phyloP scores from a whole-genome alignment of 2,797 vertebrate genomes.

The Chanos chanos region DNA sequence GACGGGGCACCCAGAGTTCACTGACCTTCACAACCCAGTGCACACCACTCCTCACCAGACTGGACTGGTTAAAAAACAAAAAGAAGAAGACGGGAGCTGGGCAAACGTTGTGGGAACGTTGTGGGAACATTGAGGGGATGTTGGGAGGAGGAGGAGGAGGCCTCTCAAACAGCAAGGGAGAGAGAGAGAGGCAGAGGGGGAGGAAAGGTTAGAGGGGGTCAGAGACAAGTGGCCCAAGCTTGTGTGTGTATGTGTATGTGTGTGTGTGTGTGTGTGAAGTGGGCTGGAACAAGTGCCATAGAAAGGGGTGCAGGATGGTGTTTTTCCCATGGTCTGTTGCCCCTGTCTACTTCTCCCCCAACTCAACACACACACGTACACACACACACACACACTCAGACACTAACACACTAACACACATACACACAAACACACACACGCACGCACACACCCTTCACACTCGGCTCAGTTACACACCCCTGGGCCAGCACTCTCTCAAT shows the following conservation, averaged over 20 bases:
- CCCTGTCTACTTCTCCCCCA: slow-evolving; percentile 43
- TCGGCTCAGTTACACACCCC: slow-evolving; percentile 80
- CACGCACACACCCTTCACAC: slow-evolving; percentile 59
- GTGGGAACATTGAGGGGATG: no score
- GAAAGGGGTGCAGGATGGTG: slow-evolving; percentile 67
- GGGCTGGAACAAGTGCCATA: slow-evolving; percentile 73
- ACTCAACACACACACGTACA: slow-evolving; percentile 39
- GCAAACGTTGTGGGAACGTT: no score
- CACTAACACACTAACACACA: slow-evolving; percentile 44
- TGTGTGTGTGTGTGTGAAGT: slow-evolving; percentile 66
- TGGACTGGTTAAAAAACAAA: no score
- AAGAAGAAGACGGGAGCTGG: no score
- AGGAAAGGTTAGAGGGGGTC: slow-evolving; percentile 56
- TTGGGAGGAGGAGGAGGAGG: slow-evolving; percentile 18
- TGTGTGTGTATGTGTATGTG: slow-evolving; percentile 52
- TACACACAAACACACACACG: slow-evolving; percentile 38
- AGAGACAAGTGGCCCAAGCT: slow-evolving; percentile 74
- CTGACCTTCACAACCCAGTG: neutral
- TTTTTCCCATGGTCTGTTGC: slow-evolving; percentile 78
- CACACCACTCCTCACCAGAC: neutral
- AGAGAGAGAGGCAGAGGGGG: slow-evolving; percentile 51
- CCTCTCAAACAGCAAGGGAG: slow-evolving; percentile 62
- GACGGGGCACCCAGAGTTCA: no score
- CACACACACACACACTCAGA: slow-evolving; percentile 40
- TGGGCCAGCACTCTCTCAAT: slow-evolving; percentile 75